A percentile compares a stretch with the other conserved stretches of the same genome.
phyloP scores from a whole-genome alignment of 2,797 vertebrate species.

The Hyperoplus lanceolatus region DNA sequence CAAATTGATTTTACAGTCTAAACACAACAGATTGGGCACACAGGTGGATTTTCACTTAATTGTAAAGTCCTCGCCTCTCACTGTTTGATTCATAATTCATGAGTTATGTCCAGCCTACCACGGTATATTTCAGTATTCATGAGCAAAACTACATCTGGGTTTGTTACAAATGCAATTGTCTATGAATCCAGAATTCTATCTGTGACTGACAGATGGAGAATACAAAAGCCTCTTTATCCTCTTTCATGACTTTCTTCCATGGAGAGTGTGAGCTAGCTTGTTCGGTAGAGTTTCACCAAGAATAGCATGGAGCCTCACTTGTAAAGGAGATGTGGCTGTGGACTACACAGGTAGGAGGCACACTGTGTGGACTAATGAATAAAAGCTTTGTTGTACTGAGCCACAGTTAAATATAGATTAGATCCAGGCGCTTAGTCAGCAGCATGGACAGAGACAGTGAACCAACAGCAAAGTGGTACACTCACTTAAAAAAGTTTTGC shows the following conservation, averaged over 20 bases:
- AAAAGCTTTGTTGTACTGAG: not conserved
- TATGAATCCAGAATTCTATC: no score
- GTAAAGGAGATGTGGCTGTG: not conserved
- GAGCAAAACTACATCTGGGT: not conserved
- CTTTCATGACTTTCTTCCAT: not conserved
- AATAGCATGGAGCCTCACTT: not conserved
- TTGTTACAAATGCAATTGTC: not conserved
- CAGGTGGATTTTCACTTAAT: not conserved
- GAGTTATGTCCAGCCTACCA: not conserved
- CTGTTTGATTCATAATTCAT: not conserved
- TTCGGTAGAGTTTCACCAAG: not conserved
- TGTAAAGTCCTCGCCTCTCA: not conserved
- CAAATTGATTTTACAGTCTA: not conserved
- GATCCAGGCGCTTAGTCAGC: not conserved
- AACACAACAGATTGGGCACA: not conserved
- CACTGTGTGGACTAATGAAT: not conserved
- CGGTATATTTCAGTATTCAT: not conserved
- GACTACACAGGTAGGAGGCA: not conserved
- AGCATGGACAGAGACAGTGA: conserved; percentile 9
- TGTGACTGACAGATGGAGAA: not conserved
- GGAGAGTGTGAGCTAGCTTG: not conserved
- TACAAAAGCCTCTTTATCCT: not conserved
- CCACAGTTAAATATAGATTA: not conserved
- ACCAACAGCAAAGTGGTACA: not conserved
- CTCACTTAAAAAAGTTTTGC: not conserved